Evolutionary conservation across 2,888 invertebrate species (phyloP), one percentile per base, ranked within the genome.

Genomic region (Pristionchus exspectatus): DNA sequence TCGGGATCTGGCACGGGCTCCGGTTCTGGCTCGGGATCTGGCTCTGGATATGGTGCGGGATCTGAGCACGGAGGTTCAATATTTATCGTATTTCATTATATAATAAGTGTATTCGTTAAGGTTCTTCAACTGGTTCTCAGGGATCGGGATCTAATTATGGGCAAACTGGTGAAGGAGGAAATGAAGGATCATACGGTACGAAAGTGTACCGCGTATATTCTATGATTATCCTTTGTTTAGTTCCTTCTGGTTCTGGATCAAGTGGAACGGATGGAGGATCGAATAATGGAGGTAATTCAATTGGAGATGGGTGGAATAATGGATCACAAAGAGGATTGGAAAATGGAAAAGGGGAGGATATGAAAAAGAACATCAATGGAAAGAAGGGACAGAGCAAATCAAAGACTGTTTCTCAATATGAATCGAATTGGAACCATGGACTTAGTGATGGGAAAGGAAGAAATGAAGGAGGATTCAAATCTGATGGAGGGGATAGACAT

Each of bases 231-330:
- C 2, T 5, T 56, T 59, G 7, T 59, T 59, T 59, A 21, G 30
- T 27, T 84, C 21, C 38, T 21, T 84, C 84, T 54, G 83, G 83
- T 21, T 84, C 84, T 54, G 83, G 83, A 54, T 83, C 83, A 14
- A 10, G 5, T 54, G 83, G 83, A 12, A 54, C 83, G 12, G 44
- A 38, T 38, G 84, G 24, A 38, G 84, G 84, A 50, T 84, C 56
- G 54, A 44, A 24, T 33, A 24, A 74, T 74, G 74, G 74, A 74
- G 74, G 74, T 74, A 74, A 38, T 38, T 74, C 38, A 27, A 14
- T 21, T 30, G 59, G 85, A 54, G n/a, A 50, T 54, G 85, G 85
- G 30, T 85, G 33, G 85, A 21, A 38, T 4, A 54, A 21, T 33
- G 63, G 63, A 63, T 63, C 63, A 33, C 16, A 63, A 33, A 24